Evolutionary conservation across 2,113 vertebrate species (phyloP).

Genomic region (Brachirus orientalis): DNA sequence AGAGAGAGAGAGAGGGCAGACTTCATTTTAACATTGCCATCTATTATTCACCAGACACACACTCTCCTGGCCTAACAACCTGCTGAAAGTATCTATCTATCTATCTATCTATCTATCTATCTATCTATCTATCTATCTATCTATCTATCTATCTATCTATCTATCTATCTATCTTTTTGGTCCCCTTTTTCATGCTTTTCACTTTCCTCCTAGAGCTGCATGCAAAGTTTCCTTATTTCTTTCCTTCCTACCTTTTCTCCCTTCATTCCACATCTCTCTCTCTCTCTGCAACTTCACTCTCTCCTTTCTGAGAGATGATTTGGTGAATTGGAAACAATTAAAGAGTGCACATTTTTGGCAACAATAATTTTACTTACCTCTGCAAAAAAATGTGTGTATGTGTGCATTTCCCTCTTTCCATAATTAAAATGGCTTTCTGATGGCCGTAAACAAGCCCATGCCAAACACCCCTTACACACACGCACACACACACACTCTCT

Average conservation of each 20-base stretch:
- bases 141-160: no score
- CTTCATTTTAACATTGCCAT: no score
- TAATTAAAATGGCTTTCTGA: constrained; percentile 71
- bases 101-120: no score
- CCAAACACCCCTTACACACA: constrained; percentile 9
- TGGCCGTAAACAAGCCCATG: constrained; percentile 46
- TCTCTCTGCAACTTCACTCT: background rate
- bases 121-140: no score
- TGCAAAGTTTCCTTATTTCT: background rate
- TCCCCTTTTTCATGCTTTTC: background rate
- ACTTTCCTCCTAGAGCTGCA: background rate
- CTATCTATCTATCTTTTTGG: constrained; percentile 48
- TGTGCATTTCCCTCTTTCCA: constrained; percentile 33
- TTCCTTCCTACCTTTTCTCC: background rate
- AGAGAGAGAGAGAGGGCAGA: no score
- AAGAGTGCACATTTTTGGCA: constrained; percentile 54
- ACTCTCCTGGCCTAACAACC: constrained; percentile 72
- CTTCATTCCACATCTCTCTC: background rate
- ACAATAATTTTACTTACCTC: constrained; percentile 47
- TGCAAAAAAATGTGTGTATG: constrained; percentile 44
- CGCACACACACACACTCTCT: background rate
- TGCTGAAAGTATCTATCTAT: constrained; percentile 71
- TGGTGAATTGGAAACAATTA: constrained; percentile 53
- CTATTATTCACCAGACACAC: constrained; percentile 75
- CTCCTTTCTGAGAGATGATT: background rate